Conservation (phyloP, 1,140 invertebrate genomes). For the Prorops nasuta region DNA sequence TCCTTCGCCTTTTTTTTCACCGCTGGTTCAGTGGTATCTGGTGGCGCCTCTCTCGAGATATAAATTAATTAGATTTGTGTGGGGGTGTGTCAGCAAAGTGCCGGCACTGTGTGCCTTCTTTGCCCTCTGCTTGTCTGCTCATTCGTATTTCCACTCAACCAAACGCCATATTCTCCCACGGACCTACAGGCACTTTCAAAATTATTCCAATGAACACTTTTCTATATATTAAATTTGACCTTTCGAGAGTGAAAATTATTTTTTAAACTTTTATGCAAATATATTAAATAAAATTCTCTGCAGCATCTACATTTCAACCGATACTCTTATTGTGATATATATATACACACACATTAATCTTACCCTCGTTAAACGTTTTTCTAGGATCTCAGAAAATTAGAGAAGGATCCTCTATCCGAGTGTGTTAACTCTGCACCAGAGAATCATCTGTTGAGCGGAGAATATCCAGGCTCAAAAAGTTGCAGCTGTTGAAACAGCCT, state of each 20-base stretch:
- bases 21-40: conserved; percentile 18
- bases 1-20: conserved; percentile 1
- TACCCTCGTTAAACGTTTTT: too few species aligned
- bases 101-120: conserved; percentile 39
- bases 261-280: too few species aligned
- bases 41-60: conserved; percentile 50
- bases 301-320: too few species aligned
- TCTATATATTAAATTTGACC: not conserved
- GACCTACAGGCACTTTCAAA: not conserved
- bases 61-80: conserved; percentile 58
- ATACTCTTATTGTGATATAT: too few species aligned
- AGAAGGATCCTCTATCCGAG: too few species aligned
- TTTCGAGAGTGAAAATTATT: too few species aligned
- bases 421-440: too few species aligned
- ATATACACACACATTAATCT: too few species aligned
- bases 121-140: conserved; percentile 23
- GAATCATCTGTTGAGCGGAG: too few species aligned
- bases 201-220: not conserved
- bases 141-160: conserved; percentile 18
- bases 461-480: too few species aligned
- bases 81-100: conserved; percentile 46
- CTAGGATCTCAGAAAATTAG: too few species aligned
- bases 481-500: conserved; percentile 22
- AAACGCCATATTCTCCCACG: conserved; percentile 12
- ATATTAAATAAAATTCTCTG: too few species aligned